Evolutionary conservation across 2,113 vertebrate genomes (phyloP).

Genomic region (Syrmaticus mikado): DNA sequence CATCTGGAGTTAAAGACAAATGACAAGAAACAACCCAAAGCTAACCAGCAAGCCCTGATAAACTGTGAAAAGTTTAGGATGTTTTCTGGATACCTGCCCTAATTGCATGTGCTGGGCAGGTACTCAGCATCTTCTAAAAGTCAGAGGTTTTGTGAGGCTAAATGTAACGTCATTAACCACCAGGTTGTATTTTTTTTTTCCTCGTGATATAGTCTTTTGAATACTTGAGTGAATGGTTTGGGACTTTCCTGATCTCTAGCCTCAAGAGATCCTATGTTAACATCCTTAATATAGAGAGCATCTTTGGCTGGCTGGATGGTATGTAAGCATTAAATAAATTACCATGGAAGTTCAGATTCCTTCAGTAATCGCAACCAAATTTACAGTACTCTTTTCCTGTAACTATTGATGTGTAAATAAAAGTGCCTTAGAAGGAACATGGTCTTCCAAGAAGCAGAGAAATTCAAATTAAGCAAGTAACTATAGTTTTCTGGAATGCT

Average conservation of each 20-base stretch:
- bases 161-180: background rate
- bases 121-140: background rate
- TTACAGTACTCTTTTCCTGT: background rate
- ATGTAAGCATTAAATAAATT: background rate
- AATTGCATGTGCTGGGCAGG: background rate
- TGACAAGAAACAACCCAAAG: background rate
- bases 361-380: background rate
- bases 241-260: background rate
- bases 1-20: background rate
- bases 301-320: background rate
- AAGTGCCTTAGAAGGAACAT: background rate
- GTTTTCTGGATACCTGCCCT: background rate
- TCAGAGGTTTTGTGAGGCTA: background rate
- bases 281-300: background rate
- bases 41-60: background rate
- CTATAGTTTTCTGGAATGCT: background rate
- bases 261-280: background rate
- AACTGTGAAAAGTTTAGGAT: background rate
- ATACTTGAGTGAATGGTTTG: background rate
- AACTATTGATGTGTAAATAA: background rate
- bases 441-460: background rate
- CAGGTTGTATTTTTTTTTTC: background rate
- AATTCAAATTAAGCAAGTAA: background rate
- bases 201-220: background rate
- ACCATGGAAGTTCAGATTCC: background rate